phyloP scores from a whole-genome alignment of 2,113 vertebrate species.

The Notarius lentiginosus region DNA sequence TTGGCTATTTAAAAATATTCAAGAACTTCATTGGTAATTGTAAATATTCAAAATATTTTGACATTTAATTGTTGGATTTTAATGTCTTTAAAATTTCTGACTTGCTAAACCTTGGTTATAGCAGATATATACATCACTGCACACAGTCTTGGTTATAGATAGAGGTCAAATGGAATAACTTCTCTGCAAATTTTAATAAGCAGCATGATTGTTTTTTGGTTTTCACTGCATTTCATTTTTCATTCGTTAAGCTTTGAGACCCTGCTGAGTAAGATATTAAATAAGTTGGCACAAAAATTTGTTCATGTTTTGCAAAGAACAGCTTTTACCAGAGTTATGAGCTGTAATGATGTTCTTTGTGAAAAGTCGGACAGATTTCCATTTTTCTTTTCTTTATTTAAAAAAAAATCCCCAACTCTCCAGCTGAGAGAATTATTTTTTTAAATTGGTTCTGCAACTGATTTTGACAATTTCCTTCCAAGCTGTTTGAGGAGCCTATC shows the following conservation, averaged over 20 bases:
- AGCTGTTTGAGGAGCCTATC: too few species aligned
- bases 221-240: not conserved
- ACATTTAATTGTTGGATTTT: not conserved
- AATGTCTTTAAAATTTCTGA: not conserved
- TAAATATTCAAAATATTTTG: not conserved
- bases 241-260: not conserved
- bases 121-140: not conserved
- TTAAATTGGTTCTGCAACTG: too few species aligned
- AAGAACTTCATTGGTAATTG: not conserved
- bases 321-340: not conserved
- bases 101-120: not conserved
- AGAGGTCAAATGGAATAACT: not conserved
- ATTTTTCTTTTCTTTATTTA: not conserved
- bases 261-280: not conserved
- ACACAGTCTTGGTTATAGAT: not conserved
- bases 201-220: not conserved
- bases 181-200: not conserved
- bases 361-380: not conserved
- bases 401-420: too few species aligned
- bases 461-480: too few species aligned
- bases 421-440: not conserved
- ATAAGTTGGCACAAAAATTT: not conserved
- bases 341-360: not conserved
- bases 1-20: not conserved
- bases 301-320: not conserved